A percentile compares a stretch with the other conserved stretches of the same genome.
These are phyloP conservation scores for Amblyornis subalaris DNA, from an alignment of 2,113 vertebrate genomes.

Conservation along the genomic window DNA sequence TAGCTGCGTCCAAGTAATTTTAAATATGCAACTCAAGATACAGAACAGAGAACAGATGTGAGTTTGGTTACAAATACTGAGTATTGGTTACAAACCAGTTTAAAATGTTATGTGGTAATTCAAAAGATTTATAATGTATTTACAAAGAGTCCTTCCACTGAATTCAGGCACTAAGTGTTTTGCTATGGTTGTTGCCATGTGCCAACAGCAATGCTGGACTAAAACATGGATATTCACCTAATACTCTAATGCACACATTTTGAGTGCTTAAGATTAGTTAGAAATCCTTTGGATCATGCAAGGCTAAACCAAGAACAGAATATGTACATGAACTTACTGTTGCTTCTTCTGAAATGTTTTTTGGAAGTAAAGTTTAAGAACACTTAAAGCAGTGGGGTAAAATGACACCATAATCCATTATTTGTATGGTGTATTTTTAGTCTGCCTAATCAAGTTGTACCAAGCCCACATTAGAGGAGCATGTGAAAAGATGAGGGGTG, in stretches of 20 bases:
- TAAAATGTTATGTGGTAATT: background rate
- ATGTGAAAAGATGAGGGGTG: background rate
- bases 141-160: background rate
- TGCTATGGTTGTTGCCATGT: background rate
- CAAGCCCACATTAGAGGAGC: background rate
- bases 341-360: background rate
- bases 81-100: background rate
- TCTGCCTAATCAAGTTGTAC: background rate
- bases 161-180: background rate
- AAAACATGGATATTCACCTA: background rate
- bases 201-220: background rate
- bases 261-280: background rate
- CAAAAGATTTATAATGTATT: background rate
- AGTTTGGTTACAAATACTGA: background rate
- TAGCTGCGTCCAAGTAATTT: background rate
- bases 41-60: background rate
- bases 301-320: background rate
- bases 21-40: background rate
- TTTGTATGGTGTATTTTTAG: background rate
- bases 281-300: conserved; percentile 3
- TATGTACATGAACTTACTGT: background rate
- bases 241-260: background rate
- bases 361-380: background rate
- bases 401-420: background rate
- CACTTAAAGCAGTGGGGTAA: background rate